A percentile compares a stretch with the other conserved stretches of the same genome.
Conservation (phyloP, 2,888 invertebrate species). For the Hyalella azteca region DNA sequence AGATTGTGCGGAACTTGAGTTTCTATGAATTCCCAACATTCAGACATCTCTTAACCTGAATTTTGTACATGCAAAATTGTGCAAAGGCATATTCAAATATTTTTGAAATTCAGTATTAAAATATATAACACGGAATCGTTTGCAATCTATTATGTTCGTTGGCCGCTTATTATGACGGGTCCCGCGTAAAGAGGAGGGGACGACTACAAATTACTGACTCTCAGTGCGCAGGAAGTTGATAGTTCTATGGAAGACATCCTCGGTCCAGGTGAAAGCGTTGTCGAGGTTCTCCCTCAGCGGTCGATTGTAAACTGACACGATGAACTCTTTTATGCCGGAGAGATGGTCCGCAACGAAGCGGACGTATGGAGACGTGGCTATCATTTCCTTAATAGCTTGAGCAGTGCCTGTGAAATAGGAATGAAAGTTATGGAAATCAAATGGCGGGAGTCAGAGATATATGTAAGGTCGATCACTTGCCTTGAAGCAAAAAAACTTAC, state of each 20-base stretch:
- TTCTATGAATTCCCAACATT: too few species aligned
- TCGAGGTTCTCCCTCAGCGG: constrained; percentile 19
- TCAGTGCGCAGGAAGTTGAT: neutral
- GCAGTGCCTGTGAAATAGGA: neutral
- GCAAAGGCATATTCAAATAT: too few species aligned
- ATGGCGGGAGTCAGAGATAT: too few species aligned
- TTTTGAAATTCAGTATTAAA: too few species aligned
- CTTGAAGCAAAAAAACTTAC: too few species aligned
- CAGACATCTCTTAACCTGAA: too few species aligned
- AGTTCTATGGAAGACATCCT: neutral
- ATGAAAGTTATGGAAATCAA: neutral
- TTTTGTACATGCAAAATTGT: too few species aligned
- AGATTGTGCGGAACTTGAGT: too few species aligned
- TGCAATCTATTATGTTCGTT: too few species aligned
- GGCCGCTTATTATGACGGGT: too few species aligned
- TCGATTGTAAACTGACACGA: neutral
- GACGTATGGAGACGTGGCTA: neutral
- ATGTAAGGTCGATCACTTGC: too few species aligned
- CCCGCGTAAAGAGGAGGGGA: neutral
- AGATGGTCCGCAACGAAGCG: neutral
- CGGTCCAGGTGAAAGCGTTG: neutral
- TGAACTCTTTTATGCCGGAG: neutral
- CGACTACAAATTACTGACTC: neutral
- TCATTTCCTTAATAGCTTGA: neutral
- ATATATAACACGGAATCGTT: too few species aligned